Base-by-base conservation (phyloP, 2,888 invertebrate genomes). In the Rutpela maculata region DNA sequence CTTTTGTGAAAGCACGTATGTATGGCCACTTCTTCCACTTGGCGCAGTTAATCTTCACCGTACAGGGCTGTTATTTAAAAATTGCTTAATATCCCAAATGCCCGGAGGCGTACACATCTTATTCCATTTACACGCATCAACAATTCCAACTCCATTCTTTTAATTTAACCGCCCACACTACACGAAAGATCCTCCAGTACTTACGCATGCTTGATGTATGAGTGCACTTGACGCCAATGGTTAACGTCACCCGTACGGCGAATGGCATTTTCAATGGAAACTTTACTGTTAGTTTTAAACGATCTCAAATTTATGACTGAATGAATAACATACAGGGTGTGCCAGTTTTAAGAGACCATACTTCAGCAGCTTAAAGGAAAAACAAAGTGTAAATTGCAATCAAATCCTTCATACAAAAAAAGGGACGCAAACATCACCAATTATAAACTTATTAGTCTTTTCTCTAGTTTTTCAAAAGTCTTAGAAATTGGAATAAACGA, bases 1-100 rank as follows among this genome's bases (percentile, higher is more conserved):
- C 76, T 77, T 71, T 74, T 72, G 76, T 75, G 78, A 78, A 74
- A 73, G 22, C 67, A 55, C 35, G 72, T 67, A 63, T 60, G 68
- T 38, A 74, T 73, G 76, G 71, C 77, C 79, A 77, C 77, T 79
- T 79, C 74, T 74, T 75, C 79, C 69, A 72, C 63, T 69, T 65
- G 74, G 74, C 77, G 69, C 77, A n/a, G 72, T 72, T 72, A 72
- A 72, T 72, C 63, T 72, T 38, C 63, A 22, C 73, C 65, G 63
- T 74, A 66, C 76, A 71, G 79, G 76, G 74, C 78, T 74, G 75
- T 75, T 75, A 77, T 78, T 77, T 74, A 80, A 82, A 82, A 83
- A 83, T 82, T 82, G 83, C 79, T 81, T 76, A 82, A 83, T 82
- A 82, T 80, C 79, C 79, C 73, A 72, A 55, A 63, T 63, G 76